Conservation (phyloP, 2,888 invertebrate species). For the Lobophora halterata region DNA sequence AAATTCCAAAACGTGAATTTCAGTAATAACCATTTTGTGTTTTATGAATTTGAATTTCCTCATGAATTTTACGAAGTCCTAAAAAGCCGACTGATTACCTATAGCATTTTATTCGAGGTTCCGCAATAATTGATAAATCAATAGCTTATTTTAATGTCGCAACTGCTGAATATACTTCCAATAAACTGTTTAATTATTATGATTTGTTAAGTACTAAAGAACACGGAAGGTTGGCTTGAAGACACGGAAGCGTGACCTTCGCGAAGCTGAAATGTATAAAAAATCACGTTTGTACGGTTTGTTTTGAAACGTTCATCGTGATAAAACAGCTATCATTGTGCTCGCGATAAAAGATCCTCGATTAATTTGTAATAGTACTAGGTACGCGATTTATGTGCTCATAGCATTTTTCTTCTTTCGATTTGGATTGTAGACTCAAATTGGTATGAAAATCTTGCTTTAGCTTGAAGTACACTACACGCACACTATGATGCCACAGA, state of each 20-base stretch:
- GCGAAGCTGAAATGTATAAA: slow-evolving; percentile 36
- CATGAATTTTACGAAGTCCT: no score
- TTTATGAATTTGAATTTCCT: no score
- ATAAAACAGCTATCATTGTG: slow-evolving; percentile 29
- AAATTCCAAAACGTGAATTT: no score
- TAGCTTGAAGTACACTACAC: no score
- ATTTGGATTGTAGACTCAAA: no score
- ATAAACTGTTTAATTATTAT: slow-evolving; percentile 13
- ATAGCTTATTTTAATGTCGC: slow-evolving; percentile 1
- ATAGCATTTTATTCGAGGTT: background rate
- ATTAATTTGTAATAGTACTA: slow-evolving; percentile 1
- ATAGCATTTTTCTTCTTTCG: no score
- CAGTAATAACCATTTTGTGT: no score
- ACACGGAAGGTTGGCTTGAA: slow-evolving; percentile 29
- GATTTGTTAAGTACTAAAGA: slow-evolving; percentile 16
- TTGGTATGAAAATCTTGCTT: no score
- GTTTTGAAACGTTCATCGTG: slow-evolving; percentile 34
- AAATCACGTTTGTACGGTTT: slow-evolving; percentile 45
- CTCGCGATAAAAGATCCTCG: slow-evolving; percentile 29
- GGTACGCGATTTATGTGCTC: no score
- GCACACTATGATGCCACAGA: no score
- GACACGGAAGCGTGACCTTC: slow-evolving; percentile 49
- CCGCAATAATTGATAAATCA: background rate
- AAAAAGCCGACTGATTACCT: no score
- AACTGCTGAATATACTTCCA: slow-evolving; percentile 1